Evolutionary conservation across 30 jellyfish, hydroid and myxozoan genomes (phyloP).

Genomic region (Chrysaora quinquecirrha): DNA sequence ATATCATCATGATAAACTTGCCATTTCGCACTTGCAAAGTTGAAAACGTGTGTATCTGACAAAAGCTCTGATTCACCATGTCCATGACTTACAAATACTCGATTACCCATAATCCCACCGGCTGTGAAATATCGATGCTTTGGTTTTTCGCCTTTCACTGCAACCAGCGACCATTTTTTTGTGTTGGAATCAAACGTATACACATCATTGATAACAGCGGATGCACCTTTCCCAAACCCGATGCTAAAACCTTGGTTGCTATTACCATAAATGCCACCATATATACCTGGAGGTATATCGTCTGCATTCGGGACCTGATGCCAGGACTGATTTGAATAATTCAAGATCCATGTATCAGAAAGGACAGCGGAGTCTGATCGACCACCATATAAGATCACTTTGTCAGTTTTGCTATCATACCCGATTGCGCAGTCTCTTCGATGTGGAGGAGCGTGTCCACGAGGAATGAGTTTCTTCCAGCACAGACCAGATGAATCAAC

Average conservation of each 20-base stretch:
- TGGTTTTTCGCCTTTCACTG: slow-evolving; percentile 29
- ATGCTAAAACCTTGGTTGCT: slow-evolving; percentile 6
- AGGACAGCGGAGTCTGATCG: slow-evolving; percentile 7
- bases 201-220: slow-evolving; percentile 23
- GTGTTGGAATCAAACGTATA: slow-evolving; percentile 46
- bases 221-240: slow-evolving; percentile 51
- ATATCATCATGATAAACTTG: slow-evolving; percentile 33
- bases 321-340: slow-evolving; percentile 37
- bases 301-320: slow-evolving; percentile 10
- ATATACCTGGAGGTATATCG: slow-evolving; percentile 54
- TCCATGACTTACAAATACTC: slow-evolving; percentile 62
- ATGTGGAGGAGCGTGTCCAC: slow-evolving; percentile 53
- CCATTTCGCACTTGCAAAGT: slow-evolving; percentile 35
- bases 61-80: slow-evolving; percentile 34
- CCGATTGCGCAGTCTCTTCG: slow-evolving; percentile 72
- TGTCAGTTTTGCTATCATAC: slow-evolving; percentile 25
- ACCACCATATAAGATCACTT: slow-evolving; percentile 66
- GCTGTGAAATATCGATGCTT: slow-evolving; percentile 28
- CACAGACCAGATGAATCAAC: no score
- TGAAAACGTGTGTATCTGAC: slow-evolving; percentile 46
- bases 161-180: slow-evolving; percentile 38
- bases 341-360: slow-evolving; percentile 70
- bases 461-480: slow-evolving; percentile 37
- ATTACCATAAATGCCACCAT: slow-evolving; percentile 44
- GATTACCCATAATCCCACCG: slow-evolving; percentile 42